Conservation (phyloP, 2,113 vertebrate genomes). For the Eidolon helvum region DNA sequence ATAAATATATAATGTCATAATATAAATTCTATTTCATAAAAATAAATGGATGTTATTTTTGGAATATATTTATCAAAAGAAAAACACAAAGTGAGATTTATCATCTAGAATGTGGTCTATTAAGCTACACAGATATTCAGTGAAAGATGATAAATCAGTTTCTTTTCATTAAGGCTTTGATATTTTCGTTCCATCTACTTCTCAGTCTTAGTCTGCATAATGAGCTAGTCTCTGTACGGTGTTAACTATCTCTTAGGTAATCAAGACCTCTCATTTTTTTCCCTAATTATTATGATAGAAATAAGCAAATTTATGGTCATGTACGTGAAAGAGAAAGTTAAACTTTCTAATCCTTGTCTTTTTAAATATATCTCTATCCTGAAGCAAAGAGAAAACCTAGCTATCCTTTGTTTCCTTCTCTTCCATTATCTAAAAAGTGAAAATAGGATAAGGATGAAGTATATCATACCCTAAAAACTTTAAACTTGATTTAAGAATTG, state of each 20-base stretch:
- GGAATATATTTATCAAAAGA: neutral
- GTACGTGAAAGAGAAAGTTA: neutral
- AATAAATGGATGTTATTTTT: neutral
- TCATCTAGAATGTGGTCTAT: neutral
- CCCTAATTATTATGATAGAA: neutral
- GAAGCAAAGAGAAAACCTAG: neutral
- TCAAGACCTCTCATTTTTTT: neutral
- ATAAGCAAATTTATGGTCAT: neutral
- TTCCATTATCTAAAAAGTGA: neutral
- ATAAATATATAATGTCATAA: neutral
- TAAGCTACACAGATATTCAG: neutral
- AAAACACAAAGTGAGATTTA: neutral
- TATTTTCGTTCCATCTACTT: neutral
- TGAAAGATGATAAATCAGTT: neutral
- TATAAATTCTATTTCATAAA: neutral
- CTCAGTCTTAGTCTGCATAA: neutral
- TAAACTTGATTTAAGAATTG: neutral
- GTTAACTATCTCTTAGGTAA: neutral
- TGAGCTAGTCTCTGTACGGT: neutral
- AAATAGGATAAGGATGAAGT: neutral
- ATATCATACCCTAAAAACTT: neutral
- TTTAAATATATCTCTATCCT: neutral
- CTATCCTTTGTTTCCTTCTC: neutral
- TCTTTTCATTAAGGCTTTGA: neutral
- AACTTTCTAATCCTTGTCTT: neutral